Evolutionary conservation across 2,797 vertebrate genomes (phyloP), one percentile per base, ranked within the genome.

Genomic region (Poeciliopsis gracilis): DNA sequence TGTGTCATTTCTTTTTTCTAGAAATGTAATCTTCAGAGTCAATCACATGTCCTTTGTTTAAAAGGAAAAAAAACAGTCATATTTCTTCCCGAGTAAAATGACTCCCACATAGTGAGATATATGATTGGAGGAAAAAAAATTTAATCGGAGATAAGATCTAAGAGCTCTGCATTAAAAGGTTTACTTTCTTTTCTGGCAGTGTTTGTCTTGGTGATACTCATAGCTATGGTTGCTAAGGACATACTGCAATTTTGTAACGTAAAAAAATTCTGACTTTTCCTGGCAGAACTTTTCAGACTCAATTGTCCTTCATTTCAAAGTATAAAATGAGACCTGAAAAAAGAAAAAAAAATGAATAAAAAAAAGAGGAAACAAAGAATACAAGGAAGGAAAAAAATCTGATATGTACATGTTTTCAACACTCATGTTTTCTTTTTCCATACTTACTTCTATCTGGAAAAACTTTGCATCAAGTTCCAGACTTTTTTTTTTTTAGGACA

Each of bases 181-280:
- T 70, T 33, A 20, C 57, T 75, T 61, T 75, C 43, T 46, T 28
- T 46, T 75, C 45, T 59, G 10, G 38, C 55, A 41, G 49, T 73
- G 67, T 73, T 73, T 57, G 72, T 59, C 57, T 74, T 30, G 73
- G 25, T 59, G 16, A 55, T n/a, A n/a, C 8, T 47, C n/a, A 15
- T 28, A 28, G 7, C 30, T 73, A 5, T 23, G 30, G 51, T 38
- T 41, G 72, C 72, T 73, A 41, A 55, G 49, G 53, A 18, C 49
- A n/a, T 36, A 15, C 41, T 41, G 36, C 67, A 28, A 23, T 12
- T 41, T 43, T 41, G 28, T 25, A 0, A 41, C 5, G 11, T 25
- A 25, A 23, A 69, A n/a, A 36, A 41, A 36, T 0, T 23, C 8
- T 1, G 20, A 66, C 3, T 38, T 38, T 70, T 12, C 9, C 20